These are phyloP conservation scores for Trematomus loennbergii DNA, from an alignment of 2,113 vertebrate genomes.

Conservation along the genomic window DNA sequence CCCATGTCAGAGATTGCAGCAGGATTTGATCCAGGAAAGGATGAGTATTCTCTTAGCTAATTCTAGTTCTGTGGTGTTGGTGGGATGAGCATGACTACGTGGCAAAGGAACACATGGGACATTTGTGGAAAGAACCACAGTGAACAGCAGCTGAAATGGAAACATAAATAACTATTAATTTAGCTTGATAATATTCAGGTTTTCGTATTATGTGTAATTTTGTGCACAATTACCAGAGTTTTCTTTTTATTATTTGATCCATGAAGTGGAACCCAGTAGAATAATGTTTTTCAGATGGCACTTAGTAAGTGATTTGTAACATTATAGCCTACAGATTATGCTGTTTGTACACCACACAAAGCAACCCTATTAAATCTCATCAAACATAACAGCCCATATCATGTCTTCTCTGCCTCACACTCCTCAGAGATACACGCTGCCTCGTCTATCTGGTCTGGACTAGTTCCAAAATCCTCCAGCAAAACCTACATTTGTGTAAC, in stretches of 20 bases:
- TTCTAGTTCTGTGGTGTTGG: slow-evolving; percentile 67
- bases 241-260: slow-evolving; percentile 36
- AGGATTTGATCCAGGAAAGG: slow-evolving; percentile 79
- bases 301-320: slow-evolving; percentile 71
- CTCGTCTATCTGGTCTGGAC: slow-evolving; percentile 79
- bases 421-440: slow-evolving; percentile 68
- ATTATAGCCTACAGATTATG: slow-evolving; percentile 70
- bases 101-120: slow-evolving; percentile 37
- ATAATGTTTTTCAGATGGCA: slow-evolving; percentile 56
- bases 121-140: slow-evolving; percentile 37
- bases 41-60: slow-evolving; percentile 75
- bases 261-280: slow-evolving; percentile 41
- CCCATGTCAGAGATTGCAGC: slow-evolving; percentile 68
- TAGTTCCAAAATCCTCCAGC: slow-evolving; percentile 75
- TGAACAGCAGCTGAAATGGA: slow-evolving; percentile 34
- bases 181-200: slow-evolving; percentile 17
- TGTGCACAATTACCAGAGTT: slow-evolving; percentile 21
- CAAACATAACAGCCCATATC: slow-evolving; percentile 80
- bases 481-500: slow-evolving; percentile 84
- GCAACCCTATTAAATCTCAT: slow-evolving; percentile 73
- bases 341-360: slow-evolving; percentile 70
- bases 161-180: slow-evolving; percentile 33
- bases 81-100: slow-evolving; percentile 50
- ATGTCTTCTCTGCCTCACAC: slow-evolving; percentile 68
- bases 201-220: slow-evolving; percentile 28